Evolutionary conservation across 2,888 invertebrate genomes (phyloP).

Genomic region (Pycnomerus fuliginosus): DNA sequence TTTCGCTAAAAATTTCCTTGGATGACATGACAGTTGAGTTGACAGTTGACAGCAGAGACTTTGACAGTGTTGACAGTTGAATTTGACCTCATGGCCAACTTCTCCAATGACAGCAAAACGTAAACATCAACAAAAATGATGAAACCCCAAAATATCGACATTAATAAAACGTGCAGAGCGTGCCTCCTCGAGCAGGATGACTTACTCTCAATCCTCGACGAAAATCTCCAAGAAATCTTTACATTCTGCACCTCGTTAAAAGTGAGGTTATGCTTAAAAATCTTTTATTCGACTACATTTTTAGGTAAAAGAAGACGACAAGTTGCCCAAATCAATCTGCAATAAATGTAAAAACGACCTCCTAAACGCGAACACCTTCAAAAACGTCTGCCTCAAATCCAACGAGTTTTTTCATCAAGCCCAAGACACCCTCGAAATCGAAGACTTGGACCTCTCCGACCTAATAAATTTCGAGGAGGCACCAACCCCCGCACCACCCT

Average conservation of each 20-base stretch:
- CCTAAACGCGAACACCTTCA: constrained; percentile 36
- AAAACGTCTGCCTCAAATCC: constrained; percentile 40
- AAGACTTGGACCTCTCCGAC: constrained; percentile 30
- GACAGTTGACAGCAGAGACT: no score
- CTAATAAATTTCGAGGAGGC: constrained; percentile 17
- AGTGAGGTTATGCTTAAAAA: constrained; percentile 25
- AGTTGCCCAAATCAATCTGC: constrained; percentile 40
- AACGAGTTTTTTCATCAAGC: constrained; percentile 35
- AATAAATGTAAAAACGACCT: constrained; percentile 37
- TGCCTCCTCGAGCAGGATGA: constrained; percentile 51
- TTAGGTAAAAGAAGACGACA: constrained; percentile 36
- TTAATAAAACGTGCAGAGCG: constrained; percentile 53
- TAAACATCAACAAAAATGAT: constrained; percentile 28
- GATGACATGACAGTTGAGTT: no score
- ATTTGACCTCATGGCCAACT: no score
- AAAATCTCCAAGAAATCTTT: constrained; percentile 44
- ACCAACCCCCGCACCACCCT: no score
- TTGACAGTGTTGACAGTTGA: no score
- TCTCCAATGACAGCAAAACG: no score
- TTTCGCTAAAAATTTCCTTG: no score
- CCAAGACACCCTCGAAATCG: constrained; percentile 30
- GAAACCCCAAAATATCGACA: constrained; percentile 1
- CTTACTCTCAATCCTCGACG: constrained; percentile 48
- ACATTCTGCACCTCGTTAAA: constrained; percentile 39
- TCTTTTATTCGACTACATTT: constrained; percentile 18